Percentiles rank a stretch among this genome's conserved stretches.
Evolutionary conservation across 2,797 vertebrate species (phyloP).

Genomic region (Poecilia wingei): DNA sequence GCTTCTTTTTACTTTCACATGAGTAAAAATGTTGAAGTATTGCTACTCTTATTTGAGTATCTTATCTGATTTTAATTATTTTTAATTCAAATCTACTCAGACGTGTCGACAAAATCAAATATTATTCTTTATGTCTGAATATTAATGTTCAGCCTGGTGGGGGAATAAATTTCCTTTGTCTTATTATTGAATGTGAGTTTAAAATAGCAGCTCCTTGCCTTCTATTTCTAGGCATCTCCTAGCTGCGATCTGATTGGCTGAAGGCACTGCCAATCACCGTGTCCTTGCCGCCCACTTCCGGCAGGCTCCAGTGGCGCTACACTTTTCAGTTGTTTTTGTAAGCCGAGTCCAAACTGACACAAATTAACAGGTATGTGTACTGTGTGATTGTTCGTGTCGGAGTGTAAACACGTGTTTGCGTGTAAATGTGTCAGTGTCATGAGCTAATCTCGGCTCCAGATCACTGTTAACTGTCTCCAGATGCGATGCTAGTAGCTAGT

Average conservation of each 20-base stretch:
- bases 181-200: neutral
- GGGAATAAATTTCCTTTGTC: neutral
- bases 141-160: neutral
- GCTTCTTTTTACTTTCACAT: too few species aligned
- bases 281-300: constrained; percentile 75
- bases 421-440: constrained; percentile 1
- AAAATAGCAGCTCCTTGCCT: constrained; percentile 26
- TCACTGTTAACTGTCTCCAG: constrained; percentile 23
- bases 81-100: neutral
- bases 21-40: too few species aligned
- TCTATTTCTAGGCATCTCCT: constrained; percentile 16
- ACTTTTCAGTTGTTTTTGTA: constrained; percentile 60
- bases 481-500: constrained; percentile 53
- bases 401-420: neutral
- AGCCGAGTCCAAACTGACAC: constrained; percentile 26
- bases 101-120: neutral
- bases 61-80: neutral
- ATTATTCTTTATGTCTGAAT: neutral
- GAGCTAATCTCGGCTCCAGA: constrained; percentile 5
- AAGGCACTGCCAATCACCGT: constrained; percentile 60
- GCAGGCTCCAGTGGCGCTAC: constrained; percentile 40
- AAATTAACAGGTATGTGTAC: constrained; percentile 57
- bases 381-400: neutral
- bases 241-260: constrained; percentile 61
- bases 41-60: too few species aligned